Evolutionary conservation across 2,888 invertebrate genomes (phyloP), one percentile per base, ranked within the genome.

Genomic region (Lasioglossum leucozonium): DNA sequence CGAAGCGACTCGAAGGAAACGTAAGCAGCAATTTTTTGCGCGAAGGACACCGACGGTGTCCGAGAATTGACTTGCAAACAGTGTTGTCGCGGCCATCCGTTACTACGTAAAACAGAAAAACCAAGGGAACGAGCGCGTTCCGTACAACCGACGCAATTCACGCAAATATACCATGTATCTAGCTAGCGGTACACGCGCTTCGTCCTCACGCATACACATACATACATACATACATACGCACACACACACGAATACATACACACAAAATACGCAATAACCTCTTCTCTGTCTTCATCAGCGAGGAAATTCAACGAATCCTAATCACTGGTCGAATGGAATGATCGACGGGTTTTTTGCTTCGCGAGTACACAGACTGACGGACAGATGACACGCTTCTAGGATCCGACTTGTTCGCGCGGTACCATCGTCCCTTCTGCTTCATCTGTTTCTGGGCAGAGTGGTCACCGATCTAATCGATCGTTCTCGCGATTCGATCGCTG

Each of bases 321-420:
- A 82, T 72, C 77, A 82, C 76, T 80, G 84, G 84, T 79, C 81
- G 77, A 87, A 77, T 76, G 77, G 79, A 81, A 88, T 81, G 78
- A 84, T 82, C 81, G 76, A 76, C 76, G 75, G 78, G 79, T 79
- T 73, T n/a, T 34, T 62, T 44, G 30, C 16, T 47, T 51, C 47
- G 44, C 44, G 44, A 44, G 72, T 72, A 55, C 55, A 44, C 44
- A 47, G 72, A 72, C 40, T 40, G 37, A 37, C n/a, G 69, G 69
- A 69, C 40, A 37, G 40, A 40, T n/a, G 69, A 69, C 69, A n/a
- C 40, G 69, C 69, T 69, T 69, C 69, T 69, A 40, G 69, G 69
- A 40, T 69, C 69, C 40, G n/a, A 69, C 67, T n/a, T n/a, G n/a
- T n/a, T 40, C 67, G 67, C 37, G 40, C 13, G 11, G 11, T 40